These are phyloP conservation scores for Rosalia funebris DNA, from an alignment of 2,888 invertebrate species.

Conservation along the genomic window DNA sequence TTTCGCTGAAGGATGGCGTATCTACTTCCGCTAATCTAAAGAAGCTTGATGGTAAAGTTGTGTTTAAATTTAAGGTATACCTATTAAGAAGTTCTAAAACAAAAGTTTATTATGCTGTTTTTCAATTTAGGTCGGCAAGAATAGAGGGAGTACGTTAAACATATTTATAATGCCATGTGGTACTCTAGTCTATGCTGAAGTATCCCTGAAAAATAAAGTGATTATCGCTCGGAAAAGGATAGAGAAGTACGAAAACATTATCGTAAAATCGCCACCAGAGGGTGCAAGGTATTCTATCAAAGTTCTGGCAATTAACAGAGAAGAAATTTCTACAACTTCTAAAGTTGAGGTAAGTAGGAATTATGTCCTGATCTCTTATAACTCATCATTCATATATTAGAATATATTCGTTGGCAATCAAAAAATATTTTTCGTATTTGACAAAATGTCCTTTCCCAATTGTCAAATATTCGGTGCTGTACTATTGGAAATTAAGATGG, in stretches of 20 bases:
- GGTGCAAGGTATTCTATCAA: conserved; percentile 67
- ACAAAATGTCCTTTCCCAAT: too few relatives aligned
- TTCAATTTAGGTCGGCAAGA: conserved; percentile 49
- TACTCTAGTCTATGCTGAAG: conserved; percentile 65
- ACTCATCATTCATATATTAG: too few relatives aligned
- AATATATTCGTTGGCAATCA: too few relatives aligned
- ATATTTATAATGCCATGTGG: conserved; percentile 70
- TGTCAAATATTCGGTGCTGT: too few relatives aligned
- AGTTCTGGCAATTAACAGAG: conserved; percentile 65
- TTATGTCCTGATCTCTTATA: too few relatives aligned
- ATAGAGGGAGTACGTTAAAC: conserved; percentile 49
- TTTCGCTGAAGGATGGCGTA: conserved; percentile 65
- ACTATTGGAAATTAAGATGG: too few relatives aligned
- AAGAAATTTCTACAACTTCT: conserved; percentile 65
- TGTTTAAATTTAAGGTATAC: conserved; percentile 68
- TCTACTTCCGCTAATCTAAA: conserved; percentile 65
- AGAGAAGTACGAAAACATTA: conserved; percentile 64
- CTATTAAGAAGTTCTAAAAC: background rate
- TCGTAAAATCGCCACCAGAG: conserved; percentile 59
- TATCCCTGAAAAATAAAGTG: conserved; percentile 60
- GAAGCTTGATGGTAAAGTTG: conserved; percentile 66
- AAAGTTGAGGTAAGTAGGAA: conserved; percentile 68
- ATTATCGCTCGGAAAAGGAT: conserved; percentile 60
- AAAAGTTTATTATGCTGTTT: background rate
- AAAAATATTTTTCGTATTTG: too few relatives aligned